Evolutionary conservation across 2,113 vertebrate species (phyloP), one percentile per base, ranked within the genome.

Genomic region (Pitta sordida): DNA sequence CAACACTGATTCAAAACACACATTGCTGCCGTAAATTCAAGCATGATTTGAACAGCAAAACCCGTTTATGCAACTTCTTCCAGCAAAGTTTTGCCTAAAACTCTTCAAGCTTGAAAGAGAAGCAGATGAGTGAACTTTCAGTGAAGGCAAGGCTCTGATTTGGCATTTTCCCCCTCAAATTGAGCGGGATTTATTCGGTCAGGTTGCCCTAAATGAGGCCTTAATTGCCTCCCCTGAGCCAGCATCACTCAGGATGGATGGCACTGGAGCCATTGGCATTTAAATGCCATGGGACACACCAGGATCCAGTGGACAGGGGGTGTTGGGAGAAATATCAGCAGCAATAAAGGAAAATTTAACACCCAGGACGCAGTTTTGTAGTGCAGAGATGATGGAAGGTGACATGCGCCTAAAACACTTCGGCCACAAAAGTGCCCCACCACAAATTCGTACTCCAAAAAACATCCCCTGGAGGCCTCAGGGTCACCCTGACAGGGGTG

Each of bases 231-330:
- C 19, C 78, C n/a, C 41, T 41, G 41, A 75, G 55, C 51, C 60
- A 77, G 20, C 13, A 22, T 10, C 17, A 5, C 51, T 67, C 36
- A 23, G 74, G 37, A 30, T 30, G 52, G 86, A 53, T 23, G 39
- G 62, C 49, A 36, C 34, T 2, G 2, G 51, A 69, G 22, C 16
- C 69, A 30, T 11, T 7, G 36, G 5, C 23, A 27, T 16, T 41
- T 19, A 26, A 75, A n/a, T 41, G 41, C 16, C 41, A 23, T 8
- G 7, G 51, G n/a, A 15, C 20, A 30, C 18, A 18, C 8, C 67
- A 53, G 77, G 26, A 67, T 49, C 19, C 56, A 39, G 26, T 1
- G 0, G 53, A n/a, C 16, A 2, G 0, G 30, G 1, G 0, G 18
- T 2, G 0, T 20, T 26, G 29, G 14, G 8, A 58, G 20, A 15